Evolutionary conservation across 1,140 invertebrate genomes (phyloP), one percentile per base, ranked within the genome.

Genomic region (Aphidius gifuensis): DNA sequence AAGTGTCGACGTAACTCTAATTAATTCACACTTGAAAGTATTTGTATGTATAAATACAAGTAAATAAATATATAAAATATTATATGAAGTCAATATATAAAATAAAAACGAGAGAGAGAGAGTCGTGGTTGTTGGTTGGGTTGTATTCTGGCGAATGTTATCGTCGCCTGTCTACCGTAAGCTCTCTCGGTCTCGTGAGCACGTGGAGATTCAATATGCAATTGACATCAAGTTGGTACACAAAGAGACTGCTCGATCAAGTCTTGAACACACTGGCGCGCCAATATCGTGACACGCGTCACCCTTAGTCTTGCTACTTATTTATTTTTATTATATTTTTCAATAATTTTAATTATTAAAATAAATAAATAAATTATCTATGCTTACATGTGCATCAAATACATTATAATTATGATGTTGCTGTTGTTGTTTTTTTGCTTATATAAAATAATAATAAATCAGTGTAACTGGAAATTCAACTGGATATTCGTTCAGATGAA

Each of bases 171-270:
- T 42, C 5, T 16, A 23, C 9, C n/a, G n/a, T 43, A 58, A 44
- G 43, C 44, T 58, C 44, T 58, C 56, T 58, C 56, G 56, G 56
- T 58, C 56, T 58, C 43, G 44, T 58, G 56, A 58, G 56, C 56
- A 58, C 56, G 44, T 58, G 56, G 56, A 46, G 56, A 21, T n/a
- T 38, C 50, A 5, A 21, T 44, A 40, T 32, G 23, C 23, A 58
- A 32, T 58, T 47, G 56, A 58, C 56, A 58, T 9, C 21, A 58
- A 44, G 42, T 45, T 23, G 16, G 55, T 57, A 57, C 21, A 57
- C 40, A 53, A 6, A n/a, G 16, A 56, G 42, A 32, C 23, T 32
- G 23, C 23, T 32, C 23, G 23, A 32, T 32, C 23, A 32, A 32
- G 23, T 32, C 23, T 32, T 32, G 23, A 32, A 32, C 42, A 56